Base-by-base conservation (phyloP, 37 sponge, comb jelly and placozoan species). In the Crambe crambe region DNA sequence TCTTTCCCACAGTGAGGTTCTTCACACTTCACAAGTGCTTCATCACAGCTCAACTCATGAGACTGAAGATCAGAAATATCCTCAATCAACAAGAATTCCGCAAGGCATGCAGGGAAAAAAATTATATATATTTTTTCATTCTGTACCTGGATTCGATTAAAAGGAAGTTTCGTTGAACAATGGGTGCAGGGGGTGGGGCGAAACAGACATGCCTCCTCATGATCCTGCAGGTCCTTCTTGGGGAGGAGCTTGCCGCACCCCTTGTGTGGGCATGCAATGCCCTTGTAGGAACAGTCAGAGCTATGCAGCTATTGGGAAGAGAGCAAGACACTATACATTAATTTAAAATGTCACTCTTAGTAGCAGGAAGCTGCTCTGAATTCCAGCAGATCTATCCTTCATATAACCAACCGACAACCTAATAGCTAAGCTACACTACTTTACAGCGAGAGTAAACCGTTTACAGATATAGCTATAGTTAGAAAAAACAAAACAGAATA, bases 181-280 rank as follows among this genome's bases (percentile, higher is more conserved):
- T 85, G 30, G 5, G 41, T 22, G 31, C 90, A 90, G 35, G 26
- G 17, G 5, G 57, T 40, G 4, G 40, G 37, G 1, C 85, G 59
- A 5, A 64, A 32, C 0, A 36, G 57, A 60, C 91, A 91, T 54
- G 68, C 63, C 27, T 72, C 23, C 23, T 43, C 5, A 39, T 91
- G 91, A 0, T 58, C 41, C 2, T 78, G 70, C 26, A 91, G 31
- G 0, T 77, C 18, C 10, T 6, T n/a, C 17, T 34, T 34, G 1
- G 68, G 56, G 2, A 91, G 57, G 42, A 23, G 43, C 59, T 79
- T 66, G 6, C 63, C 42, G 42, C 91, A 91, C 5, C 71, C 84
- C 32, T 42, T 57, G 30, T 70, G 40, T 21, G 82, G 51, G 73
- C 91, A 91, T 23, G 56, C 21, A 1, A 72, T 71, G 30, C 75